Conservation (phyloP, 2,113 vertebrate species). For the Pseudorasbora parva region DNA sequence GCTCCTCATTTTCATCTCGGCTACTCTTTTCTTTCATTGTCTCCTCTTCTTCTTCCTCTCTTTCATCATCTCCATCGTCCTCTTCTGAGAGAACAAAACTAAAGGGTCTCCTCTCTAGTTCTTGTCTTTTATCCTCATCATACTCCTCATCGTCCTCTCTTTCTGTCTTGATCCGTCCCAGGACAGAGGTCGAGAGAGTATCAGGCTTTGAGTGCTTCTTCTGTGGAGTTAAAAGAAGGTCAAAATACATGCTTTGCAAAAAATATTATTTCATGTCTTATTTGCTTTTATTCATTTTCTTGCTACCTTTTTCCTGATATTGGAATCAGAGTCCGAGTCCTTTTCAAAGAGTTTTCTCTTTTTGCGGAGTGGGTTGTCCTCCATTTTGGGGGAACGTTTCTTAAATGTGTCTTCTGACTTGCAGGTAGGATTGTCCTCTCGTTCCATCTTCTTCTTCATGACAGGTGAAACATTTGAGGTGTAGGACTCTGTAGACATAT, state of each 20-base stretch:
- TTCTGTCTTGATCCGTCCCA: slow-evolving; percentile 88
- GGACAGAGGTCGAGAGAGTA: slow-evolving; percentile 76
- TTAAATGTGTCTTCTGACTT: slow-evolving; percentile 83
- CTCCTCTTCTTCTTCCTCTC: slow-evolving; percentile 60
- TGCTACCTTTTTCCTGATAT: slow-evolving; percentile 86
- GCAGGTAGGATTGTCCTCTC: slow-evolving; percentile 82
- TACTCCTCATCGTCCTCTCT: slow-evolving; percentile 75
- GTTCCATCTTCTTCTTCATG: slow-evolving; percentile 84
- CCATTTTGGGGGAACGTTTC: slow-evolving; percentile 82
- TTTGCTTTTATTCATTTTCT: slow-evolving; percentile 17
- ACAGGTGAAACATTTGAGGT: slow-evolving; percentile 50
- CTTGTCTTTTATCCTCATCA: neutral
- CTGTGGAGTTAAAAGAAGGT: slow-evolving; percentile 65
- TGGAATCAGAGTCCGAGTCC: slow-evolving; percentile 86
- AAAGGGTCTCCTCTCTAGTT: neutral
- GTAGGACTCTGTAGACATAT: slow-evolving; percentile 59
- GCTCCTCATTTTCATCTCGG: slow-evolving; percentile 57
- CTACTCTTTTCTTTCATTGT: slow-evolving; percentile 38
- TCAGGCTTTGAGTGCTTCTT: slow-evolving; percentile 84
- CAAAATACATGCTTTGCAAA: slow-evolving; percentile 42
- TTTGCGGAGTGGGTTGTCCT: slow-evolving; percentile 87
- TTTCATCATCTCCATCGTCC: slow-evolving; percentile 64
- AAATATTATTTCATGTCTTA: slow-evolving; percentile 15
- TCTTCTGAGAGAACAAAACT: slow-evolving; percentile 46
- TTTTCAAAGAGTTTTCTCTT: slow-evolving; percentile 92